Conservation (phyloP, 2,888 invertebrate genomes). For the Achlya flavicornis region DNA sequence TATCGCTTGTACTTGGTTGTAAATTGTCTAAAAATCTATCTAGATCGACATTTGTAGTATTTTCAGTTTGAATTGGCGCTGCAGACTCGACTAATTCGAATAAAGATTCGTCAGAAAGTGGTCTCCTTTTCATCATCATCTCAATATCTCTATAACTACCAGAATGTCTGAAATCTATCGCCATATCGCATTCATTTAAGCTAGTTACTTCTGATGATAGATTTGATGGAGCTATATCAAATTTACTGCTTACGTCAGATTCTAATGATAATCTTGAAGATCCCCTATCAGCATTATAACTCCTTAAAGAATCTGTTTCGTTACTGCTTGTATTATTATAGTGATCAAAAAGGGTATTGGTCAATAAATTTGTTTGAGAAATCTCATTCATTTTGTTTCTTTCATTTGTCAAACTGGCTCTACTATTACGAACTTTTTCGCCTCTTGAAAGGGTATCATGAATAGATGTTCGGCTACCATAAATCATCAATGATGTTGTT, state of each 20-base stretch:
- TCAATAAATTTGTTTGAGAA: constrained; percentile 49
- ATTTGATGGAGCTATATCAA: constrained; percentile 73
- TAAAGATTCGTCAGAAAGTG: constrained; percentile 89
- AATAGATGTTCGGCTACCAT: constrained; percentile 78
- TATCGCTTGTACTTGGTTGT: constrained; percentile 71
- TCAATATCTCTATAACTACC: constrained; percentile 80
- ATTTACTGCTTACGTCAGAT: constrained; percentile 79
- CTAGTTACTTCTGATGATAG: constrained; percentile 72
- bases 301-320: constrained; percentile 74
- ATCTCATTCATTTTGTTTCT: constrained; percentile 58
- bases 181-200: constrained; percentile 72
- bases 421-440: constrained; percentile 76
- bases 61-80: constrained; percentile 77
- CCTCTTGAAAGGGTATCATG: constrained; percentile 80
- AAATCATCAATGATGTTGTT: constrained; percentile 80
- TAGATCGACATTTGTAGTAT: constrained; percentile 83
- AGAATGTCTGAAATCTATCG: constrained; percentile 82
- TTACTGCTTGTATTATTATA: constrained; percentile 65
- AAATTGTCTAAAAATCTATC: constrained; percentile 88
- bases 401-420: constrained; percentile 72
- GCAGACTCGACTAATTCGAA: constrained; percentile 87
- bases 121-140: constrained; percentile 87
- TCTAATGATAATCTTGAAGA: constrained; percentile 76
- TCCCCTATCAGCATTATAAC: constrained; percentile 75
- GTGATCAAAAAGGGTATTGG: constrained; percentile 61